These are phyloP conservation scores for Neolamprologus sp. DNA, from an alignment of 2,113 vertebrate species.

Conservation along the genomic window DNA sequence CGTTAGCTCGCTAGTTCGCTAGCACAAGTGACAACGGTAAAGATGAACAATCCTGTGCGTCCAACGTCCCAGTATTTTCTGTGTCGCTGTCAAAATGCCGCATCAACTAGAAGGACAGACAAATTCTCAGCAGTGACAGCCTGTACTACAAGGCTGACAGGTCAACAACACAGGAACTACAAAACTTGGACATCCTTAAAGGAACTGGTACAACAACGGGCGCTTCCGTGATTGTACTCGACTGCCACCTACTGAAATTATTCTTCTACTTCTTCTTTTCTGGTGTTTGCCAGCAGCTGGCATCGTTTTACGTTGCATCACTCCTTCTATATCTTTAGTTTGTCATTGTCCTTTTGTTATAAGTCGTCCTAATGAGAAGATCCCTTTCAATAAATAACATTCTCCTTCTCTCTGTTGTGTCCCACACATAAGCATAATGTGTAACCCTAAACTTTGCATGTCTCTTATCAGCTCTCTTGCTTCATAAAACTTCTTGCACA, in stretches of 20 bases:
- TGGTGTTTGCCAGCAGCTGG: background rate
- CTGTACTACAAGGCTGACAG: slow-evolving; percentile 62
- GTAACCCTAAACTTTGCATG: background rate
- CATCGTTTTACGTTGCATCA: background rate
- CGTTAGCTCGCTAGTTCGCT: background rate
- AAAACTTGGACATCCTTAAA: slow-evolving; percentile 24
- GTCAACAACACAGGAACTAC: slow-evolving; percentile 56
- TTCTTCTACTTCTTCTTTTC: background rate
- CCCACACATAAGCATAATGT: background rate
- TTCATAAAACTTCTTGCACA: background rate
- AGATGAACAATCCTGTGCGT: background rate
- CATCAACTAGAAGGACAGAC: background rate
- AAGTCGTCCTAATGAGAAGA: background rate
- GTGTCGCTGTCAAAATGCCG: background rate
- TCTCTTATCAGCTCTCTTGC: background rate
- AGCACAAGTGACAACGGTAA: background rate
- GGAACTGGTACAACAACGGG: background rate
- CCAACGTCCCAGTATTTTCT: background rate
- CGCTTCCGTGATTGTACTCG: background rate
- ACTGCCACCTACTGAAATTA: slow-evolving; percentile 6
- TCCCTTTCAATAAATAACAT: background rate
- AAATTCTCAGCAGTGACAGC: slow-evolving; percentile 28
- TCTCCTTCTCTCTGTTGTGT: background rate
- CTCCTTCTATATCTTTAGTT: background rate
- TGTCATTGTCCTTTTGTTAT: background rate